A percentile compares a stretch with the other conserved stretches of the same genome.
phyloP scores from a whole-genome alignment of 1,140 invertebrate species.

The Brachionus manjavacas region DNA sequence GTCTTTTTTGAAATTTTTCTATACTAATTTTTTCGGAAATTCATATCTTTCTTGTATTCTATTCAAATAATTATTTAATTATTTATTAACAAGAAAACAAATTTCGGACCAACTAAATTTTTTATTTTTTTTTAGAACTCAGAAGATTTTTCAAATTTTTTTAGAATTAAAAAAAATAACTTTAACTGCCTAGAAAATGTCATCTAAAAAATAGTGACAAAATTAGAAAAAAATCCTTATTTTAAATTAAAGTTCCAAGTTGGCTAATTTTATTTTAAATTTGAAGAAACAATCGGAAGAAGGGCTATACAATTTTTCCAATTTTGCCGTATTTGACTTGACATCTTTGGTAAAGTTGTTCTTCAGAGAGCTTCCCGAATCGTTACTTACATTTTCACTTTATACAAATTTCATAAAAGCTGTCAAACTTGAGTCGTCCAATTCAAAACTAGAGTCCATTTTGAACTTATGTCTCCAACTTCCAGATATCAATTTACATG shows the following conservation, averaged over 20 bases:
- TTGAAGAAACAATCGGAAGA: slow-evolving; percentile 38
- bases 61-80: too few species aligned
- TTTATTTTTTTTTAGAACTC: too few species aligned
- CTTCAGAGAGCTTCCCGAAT: slow-evolving; percentile 33
- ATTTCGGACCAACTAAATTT: too few species aligned
- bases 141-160: too few species aligned
- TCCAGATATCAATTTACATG: slow-evolving; percentile 26
- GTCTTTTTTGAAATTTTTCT: too few species aligned
- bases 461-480: slow-evolving; percentile 32
- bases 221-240: neutral
- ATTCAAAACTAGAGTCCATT: slow-evolving; percentile 26
- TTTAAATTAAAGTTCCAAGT: too few species aligned
- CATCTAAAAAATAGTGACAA: neutral
- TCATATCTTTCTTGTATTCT: too few species aligned
- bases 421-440: slow-evolving; percentile 26
- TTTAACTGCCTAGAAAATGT: too few species aligned
- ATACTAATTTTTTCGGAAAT: too few species aligned
- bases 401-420: slow-evolving; percentile 39
- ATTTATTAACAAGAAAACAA: too few species aligned
- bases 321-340: slow-evolving; percentile 34
- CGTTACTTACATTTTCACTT: slow-evolving; percentile 20
- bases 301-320: slow-evolving; percentile 27
- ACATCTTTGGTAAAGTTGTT: slow-evolving; percentile 37
- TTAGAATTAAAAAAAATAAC: too few species aligned
- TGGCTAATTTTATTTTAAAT: neutral